These are phyloP conservation scores for Nanger granti DNA, from an alignment of 2,113 vertebrate genomes.

Conservation along the genomic window DNA sequence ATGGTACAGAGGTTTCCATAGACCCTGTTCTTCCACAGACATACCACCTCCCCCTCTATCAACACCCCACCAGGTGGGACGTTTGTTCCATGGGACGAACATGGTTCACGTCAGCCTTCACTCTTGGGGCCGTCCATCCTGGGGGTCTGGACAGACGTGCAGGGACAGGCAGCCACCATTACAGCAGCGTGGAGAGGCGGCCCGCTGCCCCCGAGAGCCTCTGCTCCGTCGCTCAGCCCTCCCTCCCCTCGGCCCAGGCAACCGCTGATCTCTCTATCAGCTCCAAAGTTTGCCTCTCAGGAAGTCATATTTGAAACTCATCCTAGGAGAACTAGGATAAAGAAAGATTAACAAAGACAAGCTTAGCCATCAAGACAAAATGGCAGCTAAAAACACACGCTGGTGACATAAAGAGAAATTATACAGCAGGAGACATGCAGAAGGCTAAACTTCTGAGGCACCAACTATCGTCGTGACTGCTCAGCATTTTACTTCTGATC, in stretches of 20 bases:
- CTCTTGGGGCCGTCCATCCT: not conserved
- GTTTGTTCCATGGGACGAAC: not conserved
- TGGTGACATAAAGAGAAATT: not conserved
- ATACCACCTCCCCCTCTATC: not conserved
- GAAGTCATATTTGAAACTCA: not conserved
- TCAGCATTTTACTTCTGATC: not conserved
- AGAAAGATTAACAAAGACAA: not conserved
- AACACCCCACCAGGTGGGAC: not conserved
- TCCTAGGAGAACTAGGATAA: not conserved
- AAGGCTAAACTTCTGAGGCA: not conserved
- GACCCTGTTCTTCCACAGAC: not conserved
- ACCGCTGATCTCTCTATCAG: fast-evolving
- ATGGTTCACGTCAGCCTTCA: not conserved
- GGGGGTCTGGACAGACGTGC: not conserved
- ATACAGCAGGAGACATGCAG: not conserved
- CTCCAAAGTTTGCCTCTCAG: not conserved
- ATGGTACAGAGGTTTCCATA: not conserved
- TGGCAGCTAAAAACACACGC: not conserved
- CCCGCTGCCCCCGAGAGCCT: not conserved
- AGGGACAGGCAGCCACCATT: fast-evolving
- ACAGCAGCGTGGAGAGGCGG: fast-evolving
- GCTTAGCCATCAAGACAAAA: not conserved
- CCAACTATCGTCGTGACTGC: not conserved
- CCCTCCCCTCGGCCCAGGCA: not conserved
- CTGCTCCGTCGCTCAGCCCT: not conserved